phyloP scores from a whole-genome alignment of 1,140 invertebrate species.

The Pararge aegeria region DNA sequence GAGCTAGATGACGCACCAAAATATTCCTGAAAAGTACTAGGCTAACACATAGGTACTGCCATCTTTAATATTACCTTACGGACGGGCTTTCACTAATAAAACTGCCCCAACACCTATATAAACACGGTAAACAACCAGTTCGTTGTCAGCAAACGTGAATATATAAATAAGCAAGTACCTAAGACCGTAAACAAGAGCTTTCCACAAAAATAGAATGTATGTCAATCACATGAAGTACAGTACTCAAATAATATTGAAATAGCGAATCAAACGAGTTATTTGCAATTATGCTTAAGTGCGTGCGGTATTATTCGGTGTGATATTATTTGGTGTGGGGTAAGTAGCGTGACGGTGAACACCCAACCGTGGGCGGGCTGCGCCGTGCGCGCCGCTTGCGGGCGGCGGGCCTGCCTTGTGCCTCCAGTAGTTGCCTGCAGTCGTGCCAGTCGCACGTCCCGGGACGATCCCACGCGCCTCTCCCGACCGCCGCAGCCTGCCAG shows the following conservation, averaged over 20 bases:
- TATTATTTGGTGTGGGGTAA: constrained; percentile 63
- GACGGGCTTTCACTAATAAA: constrained; percentile 11
- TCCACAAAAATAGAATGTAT: neutral
- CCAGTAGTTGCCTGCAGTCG: constrained; percentile 56
- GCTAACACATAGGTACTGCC: too few relatives aligned
- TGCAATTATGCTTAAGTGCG: constrained; percentile 28
- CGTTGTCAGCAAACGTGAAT: neutral
- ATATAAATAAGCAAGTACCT: neutral
- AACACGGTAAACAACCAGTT: constrained; percentile 11
- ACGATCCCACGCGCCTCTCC: too few relatives aligned
- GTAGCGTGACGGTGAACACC: constrained; percentile 55
- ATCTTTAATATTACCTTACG: constrained; percentile 11
- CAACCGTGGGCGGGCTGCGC: constrained; percentile 60
- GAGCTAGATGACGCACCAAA: constrained; percentile 12
- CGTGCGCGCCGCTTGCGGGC: constrained; percentile 35
- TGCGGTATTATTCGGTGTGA: constrained; percentile 50
- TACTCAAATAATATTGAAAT: constrained; percentile 10
- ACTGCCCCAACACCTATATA: constrained; percentile 4
- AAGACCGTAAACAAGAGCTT: neutral
- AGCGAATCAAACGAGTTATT: constrained; percentile 25
- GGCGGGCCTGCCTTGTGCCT: too few relatives aligned
- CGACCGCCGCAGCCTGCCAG: constrained; percentile 28
- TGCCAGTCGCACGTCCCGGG: constrained; percentile 44
- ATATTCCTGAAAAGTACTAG: constrained; percentile 7
- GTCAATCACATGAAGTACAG: neutral